Evolutionary conservation across 2,797 vertebrate species (phyloP), one percentile per base, ranked within the genome.

Genomic region (Pangasius larnaudii): DNA sequence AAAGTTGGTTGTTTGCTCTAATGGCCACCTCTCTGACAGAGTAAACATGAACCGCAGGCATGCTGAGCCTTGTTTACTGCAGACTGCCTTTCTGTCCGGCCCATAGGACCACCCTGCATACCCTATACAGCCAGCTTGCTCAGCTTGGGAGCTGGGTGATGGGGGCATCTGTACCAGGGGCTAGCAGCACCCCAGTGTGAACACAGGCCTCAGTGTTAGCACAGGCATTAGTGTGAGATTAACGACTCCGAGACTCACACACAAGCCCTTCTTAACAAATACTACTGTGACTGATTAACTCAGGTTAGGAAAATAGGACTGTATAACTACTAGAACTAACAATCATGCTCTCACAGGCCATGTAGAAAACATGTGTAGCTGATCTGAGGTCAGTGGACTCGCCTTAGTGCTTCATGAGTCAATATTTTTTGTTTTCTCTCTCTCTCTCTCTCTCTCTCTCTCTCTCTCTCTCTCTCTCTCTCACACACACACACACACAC

Each of bases 41-140:
- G 93, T 94, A 96, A 97, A 96, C 96, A 96, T 93, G 95, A 96
- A 95, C 95, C 96, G 93, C 93, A 94, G 93, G 93, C 95, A 95
- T 96, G 95, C 95, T 95, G 95, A 91, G 95, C 92, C 94, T 90
- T 94, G 94, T 95, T 96, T 95, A 94, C 94, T 94, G 93, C 94
- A 94, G 94, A 92, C 89, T 92, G 93, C 88, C 93, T 91, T 88
- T 89, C 91, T 93, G 91, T 85, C 82, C 16, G 33, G 88, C 85
- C 88, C 91, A 91, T 92, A 94, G 94, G 95, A 94, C 95, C 95
- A 86, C 86, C 89, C 89, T 42, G 86, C 82, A 85, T 85, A 83
- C 89, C 87, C 88, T 85, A 92, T 88, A 89, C 39, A 91, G 93
- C 92, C 93, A 67, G 84, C 61, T 59, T 56, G 39, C 59, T 83